Evolutionary conservation across 64 coral and sea anemone genomes (phyloP).

Genomic region (Astreopora myriophthalma): DNA sequence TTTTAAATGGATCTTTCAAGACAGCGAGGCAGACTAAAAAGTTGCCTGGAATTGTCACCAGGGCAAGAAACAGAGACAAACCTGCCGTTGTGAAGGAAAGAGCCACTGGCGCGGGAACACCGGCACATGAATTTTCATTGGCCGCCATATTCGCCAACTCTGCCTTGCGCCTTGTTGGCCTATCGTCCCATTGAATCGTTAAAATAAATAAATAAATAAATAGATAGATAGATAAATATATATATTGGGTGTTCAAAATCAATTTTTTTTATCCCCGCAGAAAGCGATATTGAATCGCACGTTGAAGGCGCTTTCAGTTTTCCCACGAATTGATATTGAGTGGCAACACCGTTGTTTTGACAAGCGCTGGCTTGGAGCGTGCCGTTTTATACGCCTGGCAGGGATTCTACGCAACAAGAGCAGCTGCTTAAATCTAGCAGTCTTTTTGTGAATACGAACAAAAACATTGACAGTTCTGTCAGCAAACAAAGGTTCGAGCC

Average conservation of each 20-base stretch:
- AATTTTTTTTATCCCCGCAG: too few species aligned
- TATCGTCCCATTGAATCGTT: neutral
- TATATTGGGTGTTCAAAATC: too few species aligned
- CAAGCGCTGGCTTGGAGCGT: neutral
- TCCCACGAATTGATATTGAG: neutral
- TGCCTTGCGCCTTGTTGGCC: neutral
- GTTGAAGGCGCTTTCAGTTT: neutral
- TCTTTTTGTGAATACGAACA: neutral
- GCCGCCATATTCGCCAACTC: neutral
- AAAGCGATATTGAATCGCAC: neutral
- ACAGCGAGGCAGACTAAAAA: conserved; percentile 34
- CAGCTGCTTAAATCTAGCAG: conserved; percentile 1
- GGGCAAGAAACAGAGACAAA: neutral
- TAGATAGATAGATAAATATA: too few species aligned
- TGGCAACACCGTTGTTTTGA: neutral
- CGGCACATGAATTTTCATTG: neutral
- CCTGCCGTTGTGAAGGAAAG: conserved; percentile 27
- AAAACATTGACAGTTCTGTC: neutral
- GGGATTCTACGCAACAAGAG: neutral
- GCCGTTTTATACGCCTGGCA: neutral
- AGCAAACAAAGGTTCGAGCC: neutral
- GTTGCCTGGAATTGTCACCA: conserved; percentile 58
- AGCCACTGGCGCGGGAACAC: neutral
- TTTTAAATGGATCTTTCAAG: conserved; percentile 15
- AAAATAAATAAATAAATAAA: neutral